Conservation (phyloP, 2,888 invertebrate species). For the Eulithis testata region DNA sequence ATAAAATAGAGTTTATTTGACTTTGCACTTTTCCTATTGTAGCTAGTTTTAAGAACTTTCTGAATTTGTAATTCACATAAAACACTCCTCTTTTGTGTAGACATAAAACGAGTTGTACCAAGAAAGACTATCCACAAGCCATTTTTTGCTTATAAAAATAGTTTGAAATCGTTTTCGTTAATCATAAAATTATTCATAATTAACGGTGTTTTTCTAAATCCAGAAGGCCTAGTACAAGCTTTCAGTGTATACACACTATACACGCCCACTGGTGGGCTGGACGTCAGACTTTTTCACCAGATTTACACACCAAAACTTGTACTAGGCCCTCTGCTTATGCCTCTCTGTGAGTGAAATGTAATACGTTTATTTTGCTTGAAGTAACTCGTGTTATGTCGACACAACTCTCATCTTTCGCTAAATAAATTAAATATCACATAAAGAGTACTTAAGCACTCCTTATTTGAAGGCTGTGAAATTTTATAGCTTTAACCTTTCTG, state of each 20-base stretch:
- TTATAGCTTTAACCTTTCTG: constrained; percentile 81
- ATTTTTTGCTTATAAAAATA: neutral
- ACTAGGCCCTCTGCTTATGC: too few relatives aligned
- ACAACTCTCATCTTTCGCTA: constrained; percentile 37
- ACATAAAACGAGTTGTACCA: constrained; percentile 6
- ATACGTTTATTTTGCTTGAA: neutral
- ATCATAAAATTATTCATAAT: too few relatives aligned
- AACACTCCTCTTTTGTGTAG: constrained; percentile 14
- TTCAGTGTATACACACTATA: too few relatives aligned
- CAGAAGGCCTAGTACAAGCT: too few relatives aligned
- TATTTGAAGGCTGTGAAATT: constrained; percentile 79
- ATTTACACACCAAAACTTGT: too few relatives aligned
- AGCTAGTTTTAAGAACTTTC: constrained; percentile 21
- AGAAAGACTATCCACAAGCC: neutral
- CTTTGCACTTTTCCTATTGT: constrained; percentile 23
- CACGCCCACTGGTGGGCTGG: too few relatives aligned
- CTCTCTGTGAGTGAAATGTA: neutral
- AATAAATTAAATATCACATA: constrained; percentile 14
- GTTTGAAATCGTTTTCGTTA: neutral
- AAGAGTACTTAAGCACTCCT: constrained; percentile 64
- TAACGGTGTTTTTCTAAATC: too few relatives aligned
- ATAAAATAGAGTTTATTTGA: constrained; percentile 13
- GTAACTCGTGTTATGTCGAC: constrained; percentile 11
- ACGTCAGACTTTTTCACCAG: too few relatives aligned
- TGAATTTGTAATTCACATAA: constrained; percentile 22